Percentiles rank a stretch among this genome's conserved stretches.
Evolutionary conservation across 1,140 invertebrate genomes (phyloP).

Genomic region (Zaprionus inermis): DNA sequence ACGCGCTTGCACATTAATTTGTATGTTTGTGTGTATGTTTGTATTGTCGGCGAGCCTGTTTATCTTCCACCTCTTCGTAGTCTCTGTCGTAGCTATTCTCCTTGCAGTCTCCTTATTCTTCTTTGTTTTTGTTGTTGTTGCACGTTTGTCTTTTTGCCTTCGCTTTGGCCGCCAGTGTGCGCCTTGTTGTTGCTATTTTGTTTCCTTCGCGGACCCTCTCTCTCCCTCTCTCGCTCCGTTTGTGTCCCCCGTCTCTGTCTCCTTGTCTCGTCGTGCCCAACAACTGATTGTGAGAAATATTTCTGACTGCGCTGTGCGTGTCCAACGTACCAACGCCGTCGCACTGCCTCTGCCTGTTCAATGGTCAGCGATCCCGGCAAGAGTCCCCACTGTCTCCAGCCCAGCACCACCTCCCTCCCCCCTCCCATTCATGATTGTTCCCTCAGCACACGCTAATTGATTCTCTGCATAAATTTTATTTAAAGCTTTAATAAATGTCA

Average conservation of each 20-base stretch:
- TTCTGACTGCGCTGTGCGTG: conserved; percentile 47
- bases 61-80: conserved; percentile 42
- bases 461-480: conserved; percentile 83
- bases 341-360: conserved; percentile 8
- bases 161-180: conserved; percentile 34
- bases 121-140: conserved; percentile 38
- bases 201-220: conserved; percentile 35
- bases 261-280: conserved; percentile 48
- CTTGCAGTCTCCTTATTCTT: conserved; percentile 49
- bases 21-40: conserved; percentile 43
- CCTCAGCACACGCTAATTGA: conserved; percentile 74
- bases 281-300: conserved; percentile 80
- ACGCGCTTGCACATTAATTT: conserved; percentile 35
- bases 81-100: conserved; percentile 67
- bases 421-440: too few species aligned
- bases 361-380: conserved; percentile 22
- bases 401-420: too few species aligned
- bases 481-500: conserved; percentile 83
- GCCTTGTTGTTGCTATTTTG: conserved; percentile 57
- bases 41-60: conserved; percentile 57
- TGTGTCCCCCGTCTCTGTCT: conserved; percentile 6
- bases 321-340: conserved; percentile 10
- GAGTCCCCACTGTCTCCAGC: too few species aligned
- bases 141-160: conserved; percentile 72
- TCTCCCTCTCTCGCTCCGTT: neutral